Evolutionary conservation across 2,113 vertebrate genomes (phyloP).

Genomic region (Elgaria multicarinata): DNA sequence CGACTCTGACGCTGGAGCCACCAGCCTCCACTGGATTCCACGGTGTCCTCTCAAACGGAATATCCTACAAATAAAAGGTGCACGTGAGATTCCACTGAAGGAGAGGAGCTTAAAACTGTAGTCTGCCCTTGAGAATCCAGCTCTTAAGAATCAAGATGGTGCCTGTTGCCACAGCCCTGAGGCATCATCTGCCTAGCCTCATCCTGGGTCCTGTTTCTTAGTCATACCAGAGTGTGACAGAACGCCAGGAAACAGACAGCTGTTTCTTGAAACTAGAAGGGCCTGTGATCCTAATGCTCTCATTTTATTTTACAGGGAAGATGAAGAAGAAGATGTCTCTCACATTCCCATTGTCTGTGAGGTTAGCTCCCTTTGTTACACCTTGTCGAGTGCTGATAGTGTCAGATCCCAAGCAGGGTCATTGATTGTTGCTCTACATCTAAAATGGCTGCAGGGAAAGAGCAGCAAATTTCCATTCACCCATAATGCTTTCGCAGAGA

Average conservation of each 20-base stretch:
- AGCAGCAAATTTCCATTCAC: neutral
- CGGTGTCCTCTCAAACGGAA: no score
- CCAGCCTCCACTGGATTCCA: no score
- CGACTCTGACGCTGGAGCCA: no score
- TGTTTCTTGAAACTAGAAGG: neutral
- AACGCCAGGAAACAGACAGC: neutral
- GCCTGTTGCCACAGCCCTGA: neutral
- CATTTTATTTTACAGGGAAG: constrained; percentile 51
- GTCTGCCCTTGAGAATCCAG: no score
- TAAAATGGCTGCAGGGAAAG: neutral
- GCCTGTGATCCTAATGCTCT: neutral
- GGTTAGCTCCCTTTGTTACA: neutral
- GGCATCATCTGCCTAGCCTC: neutral
- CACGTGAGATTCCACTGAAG: no score
- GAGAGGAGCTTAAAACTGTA: no score
- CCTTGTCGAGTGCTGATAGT: neutral
- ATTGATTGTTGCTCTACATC: neutral
- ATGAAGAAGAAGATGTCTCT: constrained; percentile 66
- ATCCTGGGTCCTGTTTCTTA: neutral
- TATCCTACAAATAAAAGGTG: no score
- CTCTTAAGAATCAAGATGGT: neutral
- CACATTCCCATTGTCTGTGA: constrained; percentile 66
- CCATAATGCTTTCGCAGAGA: no score
- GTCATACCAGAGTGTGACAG: neutral
- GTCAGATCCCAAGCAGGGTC: neutral